A percentile compares a stretch with the other conserved stretches of the same genome.
These are phyloP conservation scores for Heliconius charithonia DNA, from an alignment of 2,888 invertebrate genomes.

Conservation along the genomic window DNA sequence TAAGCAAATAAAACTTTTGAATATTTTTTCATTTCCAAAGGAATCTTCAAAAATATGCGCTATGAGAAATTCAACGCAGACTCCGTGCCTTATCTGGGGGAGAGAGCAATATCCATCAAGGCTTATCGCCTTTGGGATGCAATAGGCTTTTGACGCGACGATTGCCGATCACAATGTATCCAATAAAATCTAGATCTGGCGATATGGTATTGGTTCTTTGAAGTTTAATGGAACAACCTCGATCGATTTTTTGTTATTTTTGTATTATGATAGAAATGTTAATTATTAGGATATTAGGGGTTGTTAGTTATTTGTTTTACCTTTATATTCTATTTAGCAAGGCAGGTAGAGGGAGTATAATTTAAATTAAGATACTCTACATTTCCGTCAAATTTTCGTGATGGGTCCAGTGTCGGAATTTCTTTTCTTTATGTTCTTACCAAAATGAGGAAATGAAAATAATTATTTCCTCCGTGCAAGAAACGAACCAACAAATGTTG, in stretches of 20 bases:
- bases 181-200: constrained; percentile 38
- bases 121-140: constrained; percentile 39
- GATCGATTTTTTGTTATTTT: neutral
- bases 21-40: neutral
- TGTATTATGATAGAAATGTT: neutral
- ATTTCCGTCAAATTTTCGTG: no score
- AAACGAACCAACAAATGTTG: no score
- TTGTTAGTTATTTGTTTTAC: neutral
- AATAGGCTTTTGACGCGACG: constrained; percentile 43
- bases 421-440: no score
- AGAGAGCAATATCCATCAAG: constrained; percentile 42
- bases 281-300: neutral
- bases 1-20: neutral
- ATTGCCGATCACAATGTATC: constrained; percentile 32
- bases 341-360: neutral
- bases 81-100: constrained; percentile 43
- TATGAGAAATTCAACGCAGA: constrained; percentile 31
- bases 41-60: constrained; percentile 4
- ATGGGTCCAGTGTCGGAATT: no score
- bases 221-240: constrained; percentile 11
- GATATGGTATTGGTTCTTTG: constrained; percentile 23
- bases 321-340: neutral
- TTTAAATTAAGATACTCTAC: no score
- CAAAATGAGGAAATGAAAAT: no score
- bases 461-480: no score